These are phyloP conservation scores for Oscheius sp. DNA, from an alignment of 1,140 invertebrate genomes.

Conservation along the genomic window DNA sequence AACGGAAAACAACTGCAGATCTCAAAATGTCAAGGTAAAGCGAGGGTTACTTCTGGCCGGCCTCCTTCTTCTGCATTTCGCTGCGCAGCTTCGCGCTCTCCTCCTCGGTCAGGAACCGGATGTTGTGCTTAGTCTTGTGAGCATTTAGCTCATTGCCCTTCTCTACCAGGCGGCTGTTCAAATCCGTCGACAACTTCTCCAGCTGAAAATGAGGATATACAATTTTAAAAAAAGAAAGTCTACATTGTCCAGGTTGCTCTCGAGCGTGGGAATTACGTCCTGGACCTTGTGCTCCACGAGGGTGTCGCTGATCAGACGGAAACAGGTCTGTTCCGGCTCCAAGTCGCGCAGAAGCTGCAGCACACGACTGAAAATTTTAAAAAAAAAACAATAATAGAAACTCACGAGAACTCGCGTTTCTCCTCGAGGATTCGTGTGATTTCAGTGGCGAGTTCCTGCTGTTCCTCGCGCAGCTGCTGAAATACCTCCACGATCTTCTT, in stretches of 20 bases:
- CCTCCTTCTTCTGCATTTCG: constrained; percentile 4
- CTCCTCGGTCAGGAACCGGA: constrained; percentile 33
- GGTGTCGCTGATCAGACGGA: constrained; percentile 21
- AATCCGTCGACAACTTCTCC: not conserved
- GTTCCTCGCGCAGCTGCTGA: constrained; percentile 31
- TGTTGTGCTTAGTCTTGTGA: constrained; percentile 34
- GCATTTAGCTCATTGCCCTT: constrained; percentile 36
- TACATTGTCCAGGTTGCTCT: constrained; percentile 24
- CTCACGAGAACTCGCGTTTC: not conserved
- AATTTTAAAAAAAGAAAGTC: constrained; percentile 7
- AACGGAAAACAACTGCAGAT: constrained; percentile 4
- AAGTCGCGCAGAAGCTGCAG: constrained; percentile 16
- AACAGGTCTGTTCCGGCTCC: constrained; percentile 18
- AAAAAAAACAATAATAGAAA: not conserved
- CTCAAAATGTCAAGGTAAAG: not conserved
- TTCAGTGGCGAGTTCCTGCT: constrained; percentile 23
- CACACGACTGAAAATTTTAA: constrained; percentile 12
- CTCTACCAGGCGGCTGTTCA: constrained; percentile 31
- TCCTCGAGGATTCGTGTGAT: constrained; percentile 27
- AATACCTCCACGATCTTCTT: constrained; percentile 28
- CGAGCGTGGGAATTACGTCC: constrained; percentile 20
- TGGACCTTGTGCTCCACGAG: constrained; percentile 27
- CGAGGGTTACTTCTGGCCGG: not conserved
- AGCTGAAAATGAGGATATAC: constrained; percentile 14
- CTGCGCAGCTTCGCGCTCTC: constrained; percentile 14